A percentile compares a stretch with the other conserved stretches of the same genome.
phyloP scores from a whole-genome alignment of 2,797 vertebrate species.

The Nannoperca obscura region DNA sequence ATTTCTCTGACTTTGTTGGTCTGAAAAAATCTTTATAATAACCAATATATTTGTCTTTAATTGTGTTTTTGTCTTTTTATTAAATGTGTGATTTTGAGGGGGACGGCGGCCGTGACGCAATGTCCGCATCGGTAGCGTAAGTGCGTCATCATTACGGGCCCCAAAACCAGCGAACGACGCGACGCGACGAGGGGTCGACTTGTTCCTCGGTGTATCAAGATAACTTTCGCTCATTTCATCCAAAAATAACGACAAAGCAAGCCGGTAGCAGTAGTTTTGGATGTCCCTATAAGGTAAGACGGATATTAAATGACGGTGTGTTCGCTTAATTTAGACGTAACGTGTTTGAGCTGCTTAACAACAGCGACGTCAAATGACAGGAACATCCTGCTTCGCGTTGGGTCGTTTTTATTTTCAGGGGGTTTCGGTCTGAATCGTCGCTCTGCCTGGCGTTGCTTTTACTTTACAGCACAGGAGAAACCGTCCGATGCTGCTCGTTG shows the following conservation, averaged over 20 bases:
- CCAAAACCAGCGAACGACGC: background rate
- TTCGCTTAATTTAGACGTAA: background rate
- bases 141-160: conserved; percentile 70
- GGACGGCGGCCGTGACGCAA: conserved; percentile 2
- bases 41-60: no score
- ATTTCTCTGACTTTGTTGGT: no score
- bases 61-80: background rate
- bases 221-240: background rate
- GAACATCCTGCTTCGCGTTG: background rate
- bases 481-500: accelerated
- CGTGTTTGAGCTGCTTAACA: background rate
- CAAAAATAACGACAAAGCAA: background rate
- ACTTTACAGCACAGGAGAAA: background rate
- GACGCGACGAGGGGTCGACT: background rate
- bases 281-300: conserved; percentile 51
- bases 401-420: accelerated
- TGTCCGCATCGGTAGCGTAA: background rate
- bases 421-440: background rate
- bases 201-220: accelerated
- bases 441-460: background rate
- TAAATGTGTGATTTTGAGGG: no score
- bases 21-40: no score
- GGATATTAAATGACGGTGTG: accelerated
- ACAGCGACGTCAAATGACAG: background rate
- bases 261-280: background rate